phyloP scores from a whole-genome alignment of 2,888 invertebrate genomes.

The Sicus ferrugineus region DNA sequence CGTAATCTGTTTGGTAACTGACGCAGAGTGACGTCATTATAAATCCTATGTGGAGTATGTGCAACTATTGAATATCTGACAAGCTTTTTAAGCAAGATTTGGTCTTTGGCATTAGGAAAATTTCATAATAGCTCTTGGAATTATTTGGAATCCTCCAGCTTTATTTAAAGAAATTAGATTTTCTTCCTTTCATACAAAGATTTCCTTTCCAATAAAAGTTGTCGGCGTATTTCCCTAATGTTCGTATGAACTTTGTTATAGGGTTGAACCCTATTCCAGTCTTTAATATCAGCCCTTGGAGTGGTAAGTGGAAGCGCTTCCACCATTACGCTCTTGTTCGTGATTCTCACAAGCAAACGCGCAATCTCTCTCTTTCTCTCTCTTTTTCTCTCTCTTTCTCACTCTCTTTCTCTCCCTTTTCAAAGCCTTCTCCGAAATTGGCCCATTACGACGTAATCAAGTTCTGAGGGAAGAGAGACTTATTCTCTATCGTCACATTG shows the following conservation, averaged over 20 bases:
- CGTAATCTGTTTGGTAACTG: slow-evolving; percentile 46
- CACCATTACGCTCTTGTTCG: too few species aligned
- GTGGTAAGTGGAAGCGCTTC: not conserved
- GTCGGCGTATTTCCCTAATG: not conserved
- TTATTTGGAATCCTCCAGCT: not conserved
- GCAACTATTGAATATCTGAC: too few species aligned
- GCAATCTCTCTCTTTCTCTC: not conserved
- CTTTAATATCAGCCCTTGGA: not conserved
- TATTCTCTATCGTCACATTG: slow-evolving; percentile 55
- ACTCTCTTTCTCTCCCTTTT: not conserved
- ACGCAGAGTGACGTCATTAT: slow-evolving; percentile 57
- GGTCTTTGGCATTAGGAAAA: too few species aligned
- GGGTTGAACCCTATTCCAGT: slow-evolving; percentile 18
- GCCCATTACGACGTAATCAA: not conserved
- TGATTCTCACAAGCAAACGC: too few species aligned
- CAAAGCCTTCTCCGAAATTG: not conserved
- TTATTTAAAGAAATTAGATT: too few species aligned
- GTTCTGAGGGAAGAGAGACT: not conserved
- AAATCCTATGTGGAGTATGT: too few species aligned
- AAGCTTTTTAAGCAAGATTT: too few species aligned
- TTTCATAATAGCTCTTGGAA: too few species aligned
- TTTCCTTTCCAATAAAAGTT: not conserved
- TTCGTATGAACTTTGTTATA: not conserved
- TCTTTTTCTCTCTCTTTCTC: not conserved
- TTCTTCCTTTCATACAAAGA: not conserved